phyloP scores from a whole-genome alignment of 2,888 invertebrate genomes.

The Eupithecia vulgata region DNA sequence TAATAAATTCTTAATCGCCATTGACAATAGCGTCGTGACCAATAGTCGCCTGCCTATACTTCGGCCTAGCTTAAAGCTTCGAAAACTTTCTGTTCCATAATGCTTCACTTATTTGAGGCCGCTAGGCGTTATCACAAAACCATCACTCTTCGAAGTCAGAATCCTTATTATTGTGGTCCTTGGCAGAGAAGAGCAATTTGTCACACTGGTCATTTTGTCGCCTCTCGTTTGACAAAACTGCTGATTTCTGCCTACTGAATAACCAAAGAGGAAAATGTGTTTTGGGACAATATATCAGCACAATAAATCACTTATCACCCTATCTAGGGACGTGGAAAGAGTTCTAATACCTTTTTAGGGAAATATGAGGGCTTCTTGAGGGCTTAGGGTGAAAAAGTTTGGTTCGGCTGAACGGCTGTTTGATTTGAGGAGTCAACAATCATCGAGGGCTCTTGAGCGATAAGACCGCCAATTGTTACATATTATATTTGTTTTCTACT shows the following conservation, averaged over 20 bases:
- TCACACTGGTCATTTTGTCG: conserved; percentile 45
- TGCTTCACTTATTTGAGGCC: neutral
- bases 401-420: neutral
- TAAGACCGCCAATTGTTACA: no score
- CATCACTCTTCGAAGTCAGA: neutral
- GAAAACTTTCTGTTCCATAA: neutral
- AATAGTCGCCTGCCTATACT: no score
- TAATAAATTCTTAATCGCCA: no score
- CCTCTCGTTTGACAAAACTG: conserved; percentile 36
- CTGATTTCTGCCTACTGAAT: conserved; percentile 40
- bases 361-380: neutral
- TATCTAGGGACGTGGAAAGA: conserved; percentile 39
- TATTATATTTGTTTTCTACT: no score
- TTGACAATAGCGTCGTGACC: no score
- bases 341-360: conserved; percentile 37
- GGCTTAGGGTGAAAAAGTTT: conserved; percentile 9
- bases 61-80: neutral
- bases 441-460: no score
- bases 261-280: conserved; percentile 39
- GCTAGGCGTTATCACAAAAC: neutral
- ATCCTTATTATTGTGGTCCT: neutral
- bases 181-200: conserved; percentile 39
- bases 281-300: conserved; percentile 40
- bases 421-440: conserved; percentile 1
- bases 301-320: conserved; percentile 46